Evolutionary conservation across 2,888 invertebrate species (phyloP).

Genomic region (Hydrotaea cyrtoneurina): DNA sequence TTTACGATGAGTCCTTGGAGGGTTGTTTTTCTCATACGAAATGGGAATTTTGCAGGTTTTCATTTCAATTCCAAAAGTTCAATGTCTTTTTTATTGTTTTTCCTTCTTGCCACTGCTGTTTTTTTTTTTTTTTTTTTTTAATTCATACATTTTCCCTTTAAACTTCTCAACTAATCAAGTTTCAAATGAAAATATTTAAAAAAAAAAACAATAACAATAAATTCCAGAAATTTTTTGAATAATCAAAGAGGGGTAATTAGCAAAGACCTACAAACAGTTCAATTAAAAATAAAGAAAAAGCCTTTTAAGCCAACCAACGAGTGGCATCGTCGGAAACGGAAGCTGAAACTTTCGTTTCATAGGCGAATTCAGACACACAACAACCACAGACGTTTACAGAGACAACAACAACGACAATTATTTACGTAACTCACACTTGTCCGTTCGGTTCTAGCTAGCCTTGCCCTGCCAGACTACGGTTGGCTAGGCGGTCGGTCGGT

Average conservation of each 20-base stretch:
- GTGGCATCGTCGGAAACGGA: not conserved
- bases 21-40: constrained; percentile 38
- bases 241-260: not conserved
- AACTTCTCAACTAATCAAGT: not conserved
- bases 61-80: constrained; percentile 33
- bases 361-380: not conserved
- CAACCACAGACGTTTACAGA: not conserved
- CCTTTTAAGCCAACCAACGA: no score
- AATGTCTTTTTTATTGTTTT: constrained; percentile 38
- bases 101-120: not conserved
- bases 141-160: not conserved
- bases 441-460: not conserved
- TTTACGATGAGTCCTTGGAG: constrained; percentile 28
- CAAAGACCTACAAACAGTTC: not conserved
- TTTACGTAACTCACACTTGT: not conserved
- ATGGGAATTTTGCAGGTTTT: constrained; percentile 28
- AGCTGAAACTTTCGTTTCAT: not conserved
- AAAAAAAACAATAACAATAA: not conserved
- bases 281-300: not conserved
- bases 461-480: constrained; percentile 18
- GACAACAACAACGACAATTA: not conserved
- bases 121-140: not conserved
- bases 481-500: not conserved
- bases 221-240: not conserved
- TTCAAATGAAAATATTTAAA: not conserved